Conservation (phyloP, 2,888 invertebrate species). For the Diplolepis rosae region DNA sequence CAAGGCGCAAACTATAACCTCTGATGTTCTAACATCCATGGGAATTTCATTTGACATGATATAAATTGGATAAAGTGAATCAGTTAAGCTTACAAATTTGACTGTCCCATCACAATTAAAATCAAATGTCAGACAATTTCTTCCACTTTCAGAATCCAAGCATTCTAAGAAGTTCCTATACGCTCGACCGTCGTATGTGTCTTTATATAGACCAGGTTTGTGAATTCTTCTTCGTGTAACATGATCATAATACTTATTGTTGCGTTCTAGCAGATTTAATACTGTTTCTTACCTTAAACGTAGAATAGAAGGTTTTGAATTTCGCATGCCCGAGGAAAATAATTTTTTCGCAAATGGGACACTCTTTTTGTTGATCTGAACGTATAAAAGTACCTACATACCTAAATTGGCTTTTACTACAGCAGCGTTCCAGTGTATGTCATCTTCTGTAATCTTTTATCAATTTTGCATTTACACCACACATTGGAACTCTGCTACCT, state of each 20-base stretch:
- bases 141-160: neutral
- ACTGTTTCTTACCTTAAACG: slow-evolving; percentile 36
- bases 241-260: too few relatives aligned
- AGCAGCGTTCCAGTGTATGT: too few relatives aligned
- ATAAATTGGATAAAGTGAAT: slow-evolving; percentile 44
- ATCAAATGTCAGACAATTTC: slow-evolving; percentile 33
- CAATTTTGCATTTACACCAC: too few relatives aligned
- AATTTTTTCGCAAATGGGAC: slow-evolving; percentile 21
- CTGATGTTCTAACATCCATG: slow-evolving; percentile 27
- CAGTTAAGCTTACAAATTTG: slow-evolving; percentile 37
- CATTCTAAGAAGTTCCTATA: neutral
- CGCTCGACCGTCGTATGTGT: neutral
- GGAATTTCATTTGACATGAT: slow-evolving; percentile 43
- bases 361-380: neutral
- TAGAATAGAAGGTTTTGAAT: slow-evolving; percentile 38
- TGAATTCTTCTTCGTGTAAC: too few relatives aligned
- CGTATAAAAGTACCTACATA: too few relatives aligned
- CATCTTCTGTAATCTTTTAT: too few relatives aligned
- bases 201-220: too few relatives aligned
- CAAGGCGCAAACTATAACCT: too few relatives aligned
- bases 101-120: slow-evolving; percentile 45
- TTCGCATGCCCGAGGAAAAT: slow-evolving; percentile 21
- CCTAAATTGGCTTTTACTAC: too few relatives aligned
- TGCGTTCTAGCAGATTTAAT: too few relatives aligned
- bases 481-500: too few relatives aligned